Evolutionary conservation across 2,113 vertebrate genomes (phyloP).

Genomic region (Oriolus oriolus): DNA sequence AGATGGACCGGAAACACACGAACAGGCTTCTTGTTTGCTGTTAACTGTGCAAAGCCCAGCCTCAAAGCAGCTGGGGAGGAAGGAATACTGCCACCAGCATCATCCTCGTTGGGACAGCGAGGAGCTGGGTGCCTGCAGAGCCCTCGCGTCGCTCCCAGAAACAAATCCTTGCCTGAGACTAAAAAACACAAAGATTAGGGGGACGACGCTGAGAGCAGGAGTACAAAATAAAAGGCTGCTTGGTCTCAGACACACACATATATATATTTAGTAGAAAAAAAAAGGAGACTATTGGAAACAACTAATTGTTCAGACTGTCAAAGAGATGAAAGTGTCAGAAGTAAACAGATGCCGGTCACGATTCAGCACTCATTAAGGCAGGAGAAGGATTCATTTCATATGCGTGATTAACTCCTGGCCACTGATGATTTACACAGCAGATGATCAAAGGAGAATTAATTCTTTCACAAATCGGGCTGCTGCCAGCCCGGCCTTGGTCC

Average conservation of each 20-base stretch:
- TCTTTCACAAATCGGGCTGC: slow-evolving; percentile 30
- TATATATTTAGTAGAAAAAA: neutral
- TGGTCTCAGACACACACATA: neutral
- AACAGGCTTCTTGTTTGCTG: neutral
- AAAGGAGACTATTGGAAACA: slow-evolving; percentile 55
- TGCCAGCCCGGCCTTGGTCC: neutral
- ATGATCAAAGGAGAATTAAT: slow-evolving; percentile 72
- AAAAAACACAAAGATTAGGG: neutral
- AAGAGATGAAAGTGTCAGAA: slow-evolving; percentile 56
- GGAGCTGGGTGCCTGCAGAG: neutral
- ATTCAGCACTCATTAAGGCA: slow-evolving; percentile 69
- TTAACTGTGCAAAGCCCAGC: neutral
- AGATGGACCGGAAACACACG: neutral
- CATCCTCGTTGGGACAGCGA: fast-evolving
- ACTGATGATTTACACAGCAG: slow-evolving; percentile 67
- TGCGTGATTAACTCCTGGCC: slow-evolving; percentile 73
- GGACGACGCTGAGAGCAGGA: neutral
- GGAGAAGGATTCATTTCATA: slow-evolving; percentile 68
- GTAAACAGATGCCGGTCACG: slow-evolving; percentile 69
- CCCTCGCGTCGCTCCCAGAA: fast-evolving
- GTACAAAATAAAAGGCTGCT: neutral
- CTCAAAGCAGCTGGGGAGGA: neutral
- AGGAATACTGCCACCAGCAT: neutral
- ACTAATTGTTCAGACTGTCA: slow-evolving; percentile 63
- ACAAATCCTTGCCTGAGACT: neutral